Evolutionary conservation across 1,140 invertebrate genomes (phyloP), one percentile per base, ranked within the genome.

Genomic region (Pseudomyrmex flavicornis): DNA sequence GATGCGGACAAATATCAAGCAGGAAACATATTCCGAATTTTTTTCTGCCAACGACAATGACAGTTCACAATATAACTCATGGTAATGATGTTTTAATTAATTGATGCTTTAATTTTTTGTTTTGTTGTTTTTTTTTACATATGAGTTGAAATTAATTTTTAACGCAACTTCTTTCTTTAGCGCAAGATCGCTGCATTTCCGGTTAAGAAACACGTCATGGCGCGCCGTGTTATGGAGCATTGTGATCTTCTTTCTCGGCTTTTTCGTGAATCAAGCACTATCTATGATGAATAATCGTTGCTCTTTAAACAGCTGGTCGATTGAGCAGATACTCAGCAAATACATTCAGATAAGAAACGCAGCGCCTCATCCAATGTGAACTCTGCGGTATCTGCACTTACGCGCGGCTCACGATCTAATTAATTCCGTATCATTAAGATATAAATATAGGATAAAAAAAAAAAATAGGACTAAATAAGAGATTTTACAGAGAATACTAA

Each of bases 181-280:
- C 50, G 50, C 59, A 58, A 65, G 35, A 73, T 74, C 69, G 2
- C 58, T 52, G 2, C 56, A 89, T 13, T 70, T 79, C 8, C 66
- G 86, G 59, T 35, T 87, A 80, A 62, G 35, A 13, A 76, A 50
- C n/a, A 86, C 83, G 35, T 56, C 75, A 9, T 90, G 89, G 87
- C 85, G 80, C 48, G 80, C 80, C 2, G 70, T 92, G 35, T 20
- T 92, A 0, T 92, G 90, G 88, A 85, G 86, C 26, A 74, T 90
- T 10, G 50, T 91, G 2, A 82, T 93, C n/a, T 93, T 93, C 59
- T 80, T 92, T 46, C 70, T 92, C 66, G 91, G 92, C 61, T 91
- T 92, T 66, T 92, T 90, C 72, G 70, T 90, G 9, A 91, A 91
- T 26, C 86, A 90, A 12, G 80, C 87, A 12, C 85, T 91, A 13